Conservation (phyloP, 2,113 vertebrate species). For the Corythornis vintsioides region DNA sequence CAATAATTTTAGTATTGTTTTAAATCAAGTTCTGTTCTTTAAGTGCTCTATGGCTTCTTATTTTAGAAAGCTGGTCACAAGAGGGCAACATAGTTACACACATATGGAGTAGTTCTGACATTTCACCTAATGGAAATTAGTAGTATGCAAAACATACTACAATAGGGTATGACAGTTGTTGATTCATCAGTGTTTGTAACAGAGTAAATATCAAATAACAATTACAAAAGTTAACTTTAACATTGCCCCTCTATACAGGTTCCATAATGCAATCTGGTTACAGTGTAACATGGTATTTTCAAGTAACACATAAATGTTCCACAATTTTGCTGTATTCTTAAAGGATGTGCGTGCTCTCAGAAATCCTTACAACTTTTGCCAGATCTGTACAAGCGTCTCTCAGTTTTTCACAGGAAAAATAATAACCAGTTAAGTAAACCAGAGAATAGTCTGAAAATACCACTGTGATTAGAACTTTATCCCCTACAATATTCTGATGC, state of each 20-base stretch:
- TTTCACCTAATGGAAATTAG: not conserved
- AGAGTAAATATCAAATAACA: not conserved
- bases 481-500: not conserved
- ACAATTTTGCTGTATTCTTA: not conserved
- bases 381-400: not conserved
- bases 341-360: not conserved
- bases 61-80: constrained; percentile 53
- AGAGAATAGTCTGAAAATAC: not conserved
- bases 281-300: not conserved
- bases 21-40: not conserved
- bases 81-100: constrained; percentile 57
- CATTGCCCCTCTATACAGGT: not conserved
- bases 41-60: not conserved
- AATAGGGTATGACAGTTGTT: not conserved
- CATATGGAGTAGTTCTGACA: constrained; percentile 7
- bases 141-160: not conserved
- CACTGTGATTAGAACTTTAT: not conserved
- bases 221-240: not conserved
- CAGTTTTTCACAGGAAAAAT: not conserved
- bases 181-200: not conserved
- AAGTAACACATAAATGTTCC: not conserved
- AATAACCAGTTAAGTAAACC: not conserved
- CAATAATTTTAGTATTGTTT: not conserved
- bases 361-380: not conserved
- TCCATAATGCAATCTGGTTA: not conserved